A percentile compares a stretch with the other conserved stretches of the same genome.
phyloP scores from a whole-genome alignment of 1,140 invertebrate species.

The Gryon sp. region DNA sequence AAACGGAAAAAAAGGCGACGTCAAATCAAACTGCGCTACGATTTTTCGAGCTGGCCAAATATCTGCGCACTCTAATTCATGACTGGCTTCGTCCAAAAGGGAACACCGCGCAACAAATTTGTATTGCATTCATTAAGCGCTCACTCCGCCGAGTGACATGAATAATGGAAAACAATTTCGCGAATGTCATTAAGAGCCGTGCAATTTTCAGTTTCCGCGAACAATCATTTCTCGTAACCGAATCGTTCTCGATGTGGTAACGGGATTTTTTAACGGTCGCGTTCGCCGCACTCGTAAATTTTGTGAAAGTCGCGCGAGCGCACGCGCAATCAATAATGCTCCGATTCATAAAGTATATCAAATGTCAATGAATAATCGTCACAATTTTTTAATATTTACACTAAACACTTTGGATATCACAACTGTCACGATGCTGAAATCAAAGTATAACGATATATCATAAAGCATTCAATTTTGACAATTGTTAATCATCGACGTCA shows the following conservation, averaged over 20 bases:
- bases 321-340: too few relatives aligned
- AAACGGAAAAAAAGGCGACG: constrained; percentile 54
- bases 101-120: constrained; percentile 55
- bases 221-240: constrained; percentile 32
- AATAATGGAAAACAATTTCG: constrained; percentile 60
- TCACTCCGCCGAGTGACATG: constrained; percentile 30
- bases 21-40: constrained; percentile 59
- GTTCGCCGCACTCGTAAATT: constrained; percentile 35
- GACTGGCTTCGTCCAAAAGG: constrained; percentile 25
- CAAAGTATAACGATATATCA: too few relatives aligned
- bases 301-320: constrained; percentile 32
- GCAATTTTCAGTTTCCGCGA: constrained; percentile 54
- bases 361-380: constrained; percentile 51
- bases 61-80: constrained; percentile 59
- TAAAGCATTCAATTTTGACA: too few relatives aligned
- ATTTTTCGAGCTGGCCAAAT: constrained; percentile 57
- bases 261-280: constrained; percentile 46
- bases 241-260: constrained; percentile 23
- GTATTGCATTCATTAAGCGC: constrained; percentile 56
- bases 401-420: too few relatives aligned
- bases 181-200: constrained; percentile 44
- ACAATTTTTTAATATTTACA: too few relatives aligned
- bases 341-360: constrained; percentile 19
- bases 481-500: too few relatives aligned
- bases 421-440: too few relatives aligned